Evolutionary conservation across 35 echinoderm and acorn worm genomes (phyloP), one percentile per base, ranked within the genome.

Genomic region (Eucidaris tribuloides): DNA sequence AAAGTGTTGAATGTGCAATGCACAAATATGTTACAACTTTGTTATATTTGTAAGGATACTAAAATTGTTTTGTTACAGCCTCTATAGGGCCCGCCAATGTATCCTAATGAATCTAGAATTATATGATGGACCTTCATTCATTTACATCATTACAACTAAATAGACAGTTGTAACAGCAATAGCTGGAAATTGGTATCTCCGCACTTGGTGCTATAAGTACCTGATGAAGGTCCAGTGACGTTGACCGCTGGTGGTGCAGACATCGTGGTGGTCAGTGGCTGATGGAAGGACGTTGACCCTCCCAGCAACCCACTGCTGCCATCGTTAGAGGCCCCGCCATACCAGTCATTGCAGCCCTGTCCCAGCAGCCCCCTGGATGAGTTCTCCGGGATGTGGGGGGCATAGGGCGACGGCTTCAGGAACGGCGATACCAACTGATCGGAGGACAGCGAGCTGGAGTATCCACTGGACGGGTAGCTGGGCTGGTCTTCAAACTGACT

Each of bases 191-290:
- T n/a, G n/a, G n/a, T n/a, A n/a, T n/a, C n/a, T n/a, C n/a, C n/a
- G n/a, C n/a, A n/a, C n/a, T n/a, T n/a, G n/a, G n/a, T n/a, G n/a
- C n/a, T n/a, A n/a, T n/a, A n/a, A n/a, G 9, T 44, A 74, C 68
- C 68, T 74, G 68, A 74, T 20, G 87, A 77, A 31, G 92, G 82
- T 11, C 70, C 85, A 52, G 82, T 82, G 5, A 88, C 89, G 71
- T 99, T 99, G 13, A 99, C 86, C 70, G 87, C 96, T 28, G 96
- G 96, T 41, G 96, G 96, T 42, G 94, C 94, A 34, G 96, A 99
- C 58, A 90, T 40, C 19, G 91, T 93, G 48, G 81, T 79, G 31
- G 88, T 87, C 15, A 99, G 58, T 35, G 87, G 83, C 34, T 86
- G 88, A 45, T 99, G 96, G 19, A 83, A 57, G 6, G 52, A 74